Evolutionary conservation across 2,113 vertebrate species (phyloP).

Genomic region (Antechinus flavipes): DNA sequence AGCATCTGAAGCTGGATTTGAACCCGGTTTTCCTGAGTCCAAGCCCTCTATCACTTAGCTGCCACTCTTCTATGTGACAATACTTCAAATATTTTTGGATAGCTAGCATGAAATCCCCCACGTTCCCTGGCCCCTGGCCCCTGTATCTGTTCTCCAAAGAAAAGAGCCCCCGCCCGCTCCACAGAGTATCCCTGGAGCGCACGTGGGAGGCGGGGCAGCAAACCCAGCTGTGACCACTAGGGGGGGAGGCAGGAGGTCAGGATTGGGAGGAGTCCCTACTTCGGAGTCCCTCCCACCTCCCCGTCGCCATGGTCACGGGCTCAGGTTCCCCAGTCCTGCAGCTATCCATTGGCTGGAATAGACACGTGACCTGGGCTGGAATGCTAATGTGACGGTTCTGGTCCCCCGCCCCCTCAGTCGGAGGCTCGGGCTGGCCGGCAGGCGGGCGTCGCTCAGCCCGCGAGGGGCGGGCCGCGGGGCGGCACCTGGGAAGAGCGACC

Average conservation of each 20-base stretch:
- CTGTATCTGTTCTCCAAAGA: neutral
- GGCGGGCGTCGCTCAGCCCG: slow-evolving; percentile 73
- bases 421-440: slow-evolving; percentile 56
- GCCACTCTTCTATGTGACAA: slow-evolving; percentile 8
- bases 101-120: neutral
- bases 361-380: slow-evolving; percentile 75
- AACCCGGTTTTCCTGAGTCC: neutral
- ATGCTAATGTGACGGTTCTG: slow-evolving; percentile 84
- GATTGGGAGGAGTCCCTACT: slow-evolving; percentile 1
- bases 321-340: slow-evolving; percentile 62
- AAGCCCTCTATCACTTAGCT: neutral
- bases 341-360: slow-evolving; percentile 71
- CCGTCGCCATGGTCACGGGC: slow-evolving; percentile 78
- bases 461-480: slow-evolving; percentile 80
- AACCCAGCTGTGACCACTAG: neutral
- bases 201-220: neutral
- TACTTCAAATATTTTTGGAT: slow-evolving; percentile 23
- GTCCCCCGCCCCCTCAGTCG: slow-evolving; percentile 64
- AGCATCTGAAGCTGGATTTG: slow-evolving; percentile 15
- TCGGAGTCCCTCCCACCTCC: neutral
- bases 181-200: neutral
- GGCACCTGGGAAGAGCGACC: slow-evolving; percentile 77
- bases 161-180: neutral
- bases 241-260: slow-evolving; percentile 57
- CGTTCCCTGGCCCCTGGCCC: slow-evolving; percentile 2